Conservation (phyloP, 2,888 invertebrate genomes). For the Agriotes lineatus region DNA sequence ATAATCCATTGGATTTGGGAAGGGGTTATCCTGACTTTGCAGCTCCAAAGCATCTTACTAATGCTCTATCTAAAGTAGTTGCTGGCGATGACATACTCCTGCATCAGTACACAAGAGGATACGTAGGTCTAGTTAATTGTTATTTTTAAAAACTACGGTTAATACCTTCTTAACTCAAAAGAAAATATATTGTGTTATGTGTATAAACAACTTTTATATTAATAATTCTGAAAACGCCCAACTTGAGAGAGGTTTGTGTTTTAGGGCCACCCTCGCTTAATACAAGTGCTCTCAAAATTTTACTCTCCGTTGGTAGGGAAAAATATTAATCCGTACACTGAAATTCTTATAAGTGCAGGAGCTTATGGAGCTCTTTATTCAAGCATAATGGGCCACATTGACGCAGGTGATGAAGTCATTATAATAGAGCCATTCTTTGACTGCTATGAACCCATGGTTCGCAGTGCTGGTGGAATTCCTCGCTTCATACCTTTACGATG, state of each 20-base stretch:
- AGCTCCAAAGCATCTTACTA: conserved; percentile 84
- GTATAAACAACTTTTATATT: too few species aligned
- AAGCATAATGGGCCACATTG: conserved; percentile 85
- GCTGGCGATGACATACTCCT: conserved; percentile 78
- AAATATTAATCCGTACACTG: conserved; percentile 83
- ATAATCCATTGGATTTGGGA: conserved; percentile 93
- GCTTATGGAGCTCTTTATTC: conserved; percentile 96
- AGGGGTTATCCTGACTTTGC: conserved; percentile 96
- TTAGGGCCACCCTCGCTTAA: conserved; percentile 92
- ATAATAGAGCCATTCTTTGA: conserved; percentile 99
- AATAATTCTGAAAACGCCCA: too few species aligned
- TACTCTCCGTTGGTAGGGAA: conserved; percentile 84
- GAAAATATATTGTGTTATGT: too few species aligned
- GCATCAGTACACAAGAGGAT: conserved; percentile 95
- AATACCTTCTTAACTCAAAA: too few species aligned
- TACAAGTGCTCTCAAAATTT: conserved; percentile 85
- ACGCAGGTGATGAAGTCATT: conserved; percentile 90
- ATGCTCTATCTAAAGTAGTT: conserved; percentile 80
- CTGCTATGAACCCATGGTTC: conserved; percentile 96
- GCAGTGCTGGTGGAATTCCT: conserved; percentile 87
- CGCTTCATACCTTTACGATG: conserved; percentile 89
- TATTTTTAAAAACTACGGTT: too few species aligned
- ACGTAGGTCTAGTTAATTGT: conserved; percentile 78
- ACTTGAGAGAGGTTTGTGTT: too few species aligned
- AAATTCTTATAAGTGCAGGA: conserved; percentile 90